Base-by-base conservation (phyloP, 37 sponge, comb jelly and placozoan species). In the Eunapius fragilis region DNA sequence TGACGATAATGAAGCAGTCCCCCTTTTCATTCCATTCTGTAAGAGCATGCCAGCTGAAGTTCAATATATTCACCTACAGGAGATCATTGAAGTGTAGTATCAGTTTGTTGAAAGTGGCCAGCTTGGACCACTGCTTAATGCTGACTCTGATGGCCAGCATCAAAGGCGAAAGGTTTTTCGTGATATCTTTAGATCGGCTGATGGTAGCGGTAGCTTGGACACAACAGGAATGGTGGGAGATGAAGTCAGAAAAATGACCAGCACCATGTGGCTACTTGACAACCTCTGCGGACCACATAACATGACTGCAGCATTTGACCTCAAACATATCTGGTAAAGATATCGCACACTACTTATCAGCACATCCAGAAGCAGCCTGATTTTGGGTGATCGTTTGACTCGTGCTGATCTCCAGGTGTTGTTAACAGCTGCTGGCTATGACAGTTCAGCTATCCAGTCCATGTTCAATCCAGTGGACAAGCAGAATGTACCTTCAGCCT, bases 401-500 rank as follows among this genome's bases (percentile, higher is more conserved):
- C 41, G 41, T 41, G 41, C 41, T 41, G 41, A 41, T 41, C 41
- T 41, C 41, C 41, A 41, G 41, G 41, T 41, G 41, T 41, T 41
- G 41, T 41, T 41, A 41, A 41, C 41, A 41, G 41, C 41, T 41
- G 41, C 41, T 41, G 41, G 41, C 41, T 70, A 30, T 30, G 71
- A 70, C 28, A 25, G 26, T 25, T 28, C 71, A 70, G 28, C 26
- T 70, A 70, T 70, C 71, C 28, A 70, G 26, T 28, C 26, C 26
- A 25, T 70, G 71, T 28, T 70, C 28, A 25, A 70, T 28, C 71
- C 71, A 70, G 71, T 30, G 28, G 71, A 70, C 28, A 30, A 25
- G 26, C 71, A 70, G 71, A 70, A 70, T 70, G 71, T 70, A 70
- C 71, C 71, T 41, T 41, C 41, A 41, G 41, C 41, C 41, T 41